Conservation (phyloP, 2,113 vertebrate genomes). For the Rhizomys pruinosus region DNA sequence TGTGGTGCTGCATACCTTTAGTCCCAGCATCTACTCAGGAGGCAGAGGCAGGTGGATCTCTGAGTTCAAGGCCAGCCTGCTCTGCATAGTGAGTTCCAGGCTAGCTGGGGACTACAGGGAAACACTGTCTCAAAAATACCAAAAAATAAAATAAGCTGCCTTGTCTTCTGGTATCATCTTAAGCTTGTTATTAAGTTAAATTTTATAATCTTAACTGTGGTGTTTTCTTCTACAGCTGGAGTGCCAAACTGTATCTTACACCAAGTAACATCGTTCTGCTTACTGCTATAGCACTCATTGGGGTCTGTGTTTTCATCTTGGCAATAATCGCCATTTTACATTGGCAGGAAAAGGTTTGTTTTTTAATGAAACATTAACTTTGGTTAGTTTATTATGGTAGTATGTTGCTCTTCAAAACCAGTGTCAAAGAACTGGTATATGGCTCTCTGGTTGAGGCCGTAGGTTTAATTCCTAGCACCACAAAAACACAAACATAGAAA, state of each 20-base stretch:
- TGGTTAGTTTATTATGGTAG: conserved; percentile 11
- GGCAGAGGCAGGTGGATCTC: too few relatives aligned
- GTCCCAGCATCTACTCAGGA: too few relatives aligned
- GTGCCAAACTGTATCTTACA: conserved; percentile 97
- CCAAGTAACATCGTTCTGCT: conserved; percentile 98
- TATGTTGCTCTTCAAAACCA: conserved; percentile 13
- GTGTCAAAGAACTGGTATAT: neutral
- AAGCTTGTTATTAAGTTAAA: conserved; percentile 42
- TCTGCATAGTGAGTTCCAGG: too few relatives aligned
- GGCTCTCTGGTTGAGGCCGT: neutral
- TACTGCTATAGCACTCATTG: conserved; percentile 96
- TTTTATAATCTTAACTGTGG: conserved; percentile 23
- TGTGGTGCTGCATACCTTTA: too few relatives aligned
- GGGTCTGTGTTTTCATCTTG: conserved; percentile 97
- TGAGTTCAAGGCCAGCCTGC: too few relatives aligned
- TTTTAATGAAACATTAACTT: conserved; percentile 61
- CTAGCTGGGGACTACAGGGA: too few relatives aligned
- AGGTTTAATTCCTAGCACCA: neutral
- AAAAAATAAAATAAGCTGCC: neutral
- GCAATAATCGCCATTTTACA: conserved; percentile 97
- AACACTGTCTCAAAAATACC: too few relatives aligned
- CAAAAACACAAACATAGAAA: too few relatives aligned
- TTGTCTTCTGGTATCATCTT: neutral
- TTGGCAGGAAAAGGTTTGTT: conserved; percentile 98
- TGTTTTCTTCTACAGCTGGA: conserved; percentile 90